Evolutionary conservation across 2,797 vertebrate species (phyloP).

Genomic region (Echeneis naucrates): DNA sequence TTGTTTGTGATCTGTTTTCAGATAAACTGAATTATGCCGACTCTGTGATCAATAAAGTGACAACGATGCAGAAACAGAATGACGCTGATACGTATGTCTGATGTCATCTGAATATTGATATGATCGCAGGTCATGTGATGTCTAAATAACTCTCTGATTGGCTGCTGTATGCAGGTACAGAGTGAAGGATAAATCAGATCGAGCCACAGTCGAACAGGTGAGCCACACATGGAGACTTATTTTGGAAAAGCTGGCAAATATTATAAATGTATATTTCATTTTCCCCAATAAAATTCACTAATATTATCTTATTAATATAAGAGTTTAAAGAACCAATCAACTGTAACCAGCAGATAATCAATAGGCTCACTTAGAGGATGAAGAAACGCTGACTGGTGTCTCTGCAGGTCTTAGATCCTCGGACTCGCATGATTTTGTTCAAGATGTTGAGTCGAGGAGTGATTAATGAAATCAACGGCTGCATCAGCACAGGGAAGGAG

Average conservation of each 20-base stretch:
- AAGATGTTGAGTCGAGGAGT: conserved; percentile 94
- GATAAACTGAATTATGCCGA: conserved; percentile 91
- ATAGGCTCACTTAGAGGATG: too few species aligned
- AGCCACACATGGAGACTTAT: conserved; percentile 15
- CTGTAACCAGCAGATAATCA: not conserved
- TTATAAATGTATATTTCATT: too few species aligned
- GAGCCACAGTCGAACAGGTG: conserved; percentile 97
- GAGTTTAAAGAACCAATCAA: too few species aligned
- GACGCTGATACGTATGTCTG: conserved; percentile 90
- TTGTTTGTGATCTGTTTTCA: conserved; percentile 61
- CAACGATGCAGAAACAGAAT: conserved; percentile 89
- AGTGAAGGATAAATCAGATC: conserved; percentile 96
- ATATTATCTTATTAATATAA: too few species aligned
- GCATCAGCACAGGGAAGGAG: conserved; percentile 98
- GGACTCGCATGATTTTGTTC: conserved; percentile 97
- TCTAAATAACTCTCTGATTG: conserved; percentile 36
- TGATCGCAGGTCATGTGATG: conserved; percentile 4
- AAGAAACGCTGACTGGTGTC: not conserved
- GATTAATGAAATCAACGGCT: conserved; percentile 94
- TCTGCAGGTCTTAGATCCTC: conserved; percentile 92
- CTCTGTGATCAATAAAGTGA: conserved; percentile 93
- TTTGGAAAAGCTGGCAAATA: conserved; percentile 20
- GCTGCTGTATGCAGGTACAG: conserved; percentile 85
- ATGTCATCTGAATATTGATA: not conserved
- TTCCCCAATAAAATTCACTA: too few species aligned